These are phyloP conservation scores for Potorous gilbertii DNA, from an alignment of 2,797 vertebrate genomes.

Conservation along the genomic window DNA sequence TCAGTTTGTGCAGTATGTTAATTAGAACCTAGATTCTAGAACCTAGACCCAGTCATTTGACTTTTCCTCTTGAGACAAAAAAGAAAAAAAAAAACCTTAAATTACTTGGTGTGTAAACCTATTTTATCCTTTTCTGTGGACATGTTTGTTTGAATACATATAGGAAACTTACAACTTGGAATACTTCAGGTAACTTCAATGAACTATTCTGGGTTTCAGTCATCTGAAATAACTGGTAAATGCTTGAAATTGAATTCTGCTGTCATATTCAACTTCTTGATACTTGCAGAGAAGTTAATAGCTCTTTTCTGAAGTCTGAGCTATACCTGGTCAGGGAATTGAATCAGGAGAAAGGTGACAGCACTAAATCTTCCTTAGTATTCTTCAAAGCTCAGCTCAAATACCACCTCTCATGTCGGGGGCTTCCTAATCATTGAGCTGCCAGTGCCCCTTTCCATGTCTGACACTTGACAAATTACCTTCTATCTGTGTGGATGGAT, in stretches of 20 bases:
- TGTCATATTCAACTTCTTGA: neutral
- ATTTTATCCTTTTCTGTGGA: neutral
- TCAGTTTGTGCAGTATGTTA: conserved; percentile 21
- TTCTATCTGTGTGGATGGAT: neutral
- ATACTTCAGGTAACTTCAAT: neutral
- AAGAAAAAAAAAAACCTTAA: neutral
- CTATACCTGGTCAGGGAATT: neutral
- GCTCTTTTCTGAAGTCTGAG: conserved; percentile 9
- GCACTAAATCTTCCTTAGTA: neutral
- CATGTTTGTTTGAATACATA: neutral
- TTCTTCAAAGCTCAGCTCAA: neutral
- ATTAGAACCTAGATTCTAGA: neutral
- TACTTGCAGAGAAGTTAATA: neutral
- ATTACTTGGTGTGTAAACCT: neutral
- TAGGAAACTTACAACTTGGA: neutral
- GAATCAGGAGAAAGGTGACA: neutral
- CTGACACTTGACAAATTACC: neutral
- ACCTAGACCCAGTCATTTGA: neutral
- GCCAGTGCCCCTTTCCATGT: neutral
- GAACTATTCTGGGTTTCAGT: neutral
- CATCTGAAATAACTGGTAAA: neutral
- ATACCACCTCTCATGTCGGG: neutral
- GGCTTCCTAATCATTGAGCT: neutral
- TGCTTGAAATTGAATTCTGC: neutral
- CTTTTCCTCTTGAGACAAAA: neutral